Evolutionary conservation across 2,888 invertebrate species (phyloP).

Genomic region (Mesorhabditis sp.): DNA sequence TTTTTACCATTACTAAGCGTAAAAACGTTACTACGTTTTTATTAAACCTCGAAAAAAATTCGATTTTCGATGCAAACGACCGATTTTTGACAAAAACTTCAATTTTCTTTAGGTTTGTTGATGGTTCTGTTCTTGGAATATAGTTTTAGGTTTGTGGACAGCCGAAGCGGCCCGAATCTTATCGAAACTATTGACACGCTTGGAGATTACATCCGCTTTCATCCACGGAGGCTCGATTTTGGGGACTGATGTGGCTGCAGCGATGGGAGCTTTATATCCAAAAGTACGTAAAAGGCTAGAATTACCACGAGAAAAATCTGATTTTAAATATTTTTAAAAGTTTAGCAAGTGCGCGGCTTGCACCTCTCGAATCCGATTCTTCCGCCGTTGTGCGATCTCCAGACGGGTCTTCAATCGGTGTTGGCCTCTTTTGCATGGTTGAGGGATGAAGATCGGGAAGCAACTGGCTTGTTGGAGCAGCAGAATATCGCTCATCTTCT

Average conservation of each 20-base stretch:
- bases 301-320: neutral
- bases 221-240: constrained; percentile 28
- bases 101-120: neutral
- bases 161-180: constrained; percentile 29
- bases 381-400: constrained; percentile 12
- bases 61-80: neutral
- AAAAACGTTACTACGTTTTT: too few species aligned
- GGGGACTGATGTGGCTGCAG: neutral
- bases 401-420: neutral
- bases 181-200: constrained; percentile 32
- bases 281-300: constrained; percentile 12
- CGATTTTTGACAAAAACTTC: neutral
- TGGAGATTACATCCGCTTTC: constrained; percentile 29
- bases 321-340: neutral
- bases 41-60: too few species aligned
- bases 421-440: constrained; percentile 20
- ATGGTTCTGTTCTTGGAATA: constrained; percentile 2
- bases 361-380: constrained; percentile 37
- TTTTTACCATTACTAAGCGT: too few species aligned
- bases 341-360: constrained; percentile 25
- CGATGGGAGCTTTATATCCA: neutral
- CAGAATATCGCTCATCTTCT: constrained; percentile 14
- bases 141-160: constrained; percentile 21
- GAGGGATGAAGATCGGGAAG: constrained; percentile 13
- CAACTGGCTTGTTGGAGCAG: constrained; percentile 10